These are phyloP conservation scores for Meteorus cinctellus DNA, from an alignment of 2,888 invertebrate species.

Conservation along the genomic window DNA sequence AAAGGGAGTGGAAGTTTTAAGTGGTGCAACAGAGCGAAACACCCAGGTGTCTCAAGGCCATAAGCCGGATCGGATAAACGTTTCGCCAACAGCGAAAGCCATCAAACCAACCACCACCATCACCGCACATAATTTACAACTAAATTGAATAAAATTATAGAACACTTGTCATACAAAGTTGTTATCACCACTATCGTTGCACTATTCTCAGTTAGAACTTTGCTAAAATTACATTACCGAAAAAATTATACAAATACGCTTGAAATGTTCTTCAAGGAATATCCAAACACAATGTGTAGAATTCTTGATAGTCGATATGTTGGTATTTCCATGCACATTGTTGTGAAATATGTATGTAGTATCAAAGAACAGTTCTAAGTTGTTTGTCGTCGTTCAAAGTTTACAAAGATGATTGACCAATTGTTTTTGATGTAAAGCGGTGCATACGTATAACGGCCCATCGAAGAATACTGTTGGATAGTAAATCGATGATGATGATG, in stretches of 20 bases:
- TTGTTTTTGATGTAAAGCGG: slow-evolving; percentile 24
- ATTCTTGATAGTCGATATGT: no score
- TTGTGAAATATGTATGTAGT: background rate
- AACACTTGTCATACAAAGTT: background rate
- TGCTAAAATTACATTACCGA: no score
- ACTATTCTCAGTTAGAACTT: no score
- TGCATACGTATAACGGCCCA: slow-evolving; percentile 34
- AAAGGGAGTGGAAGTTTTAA: slow-evolving; percentile 29
- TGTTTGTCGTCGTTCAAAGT: background rate
- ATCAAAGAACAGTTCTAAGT: background rate
- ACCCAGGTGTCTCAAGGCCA: slow-evolving; percentile 26
- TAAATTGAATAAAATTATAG: background rate
- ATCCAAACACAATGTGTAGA: no score
- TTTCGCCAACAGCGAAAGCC: slow-evolving; percentile 3
- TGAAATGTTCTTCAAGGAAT: no score
- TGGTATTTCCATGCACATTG: background rate
- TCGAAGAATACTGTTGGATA: slow-evolving; percentile 32
- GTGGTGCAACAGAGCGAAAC: slow-evolving; percentile 22
- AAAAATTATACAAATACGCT: no score
- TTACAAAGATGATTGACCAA: slow-evolving; percentile 39
- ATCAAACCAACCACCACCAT: background rate
- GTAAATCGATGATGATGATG: slow-evolving; percentile 7
- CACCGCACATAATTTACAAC: background rate
- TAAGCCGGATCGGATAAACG: slow-evolving; percentile 14
- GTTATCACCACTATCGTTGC: background rate